phyloP scores from a whole-genome alignment of 2,113 vertebrate species.

The Neodon shergylaensis region DNA sequence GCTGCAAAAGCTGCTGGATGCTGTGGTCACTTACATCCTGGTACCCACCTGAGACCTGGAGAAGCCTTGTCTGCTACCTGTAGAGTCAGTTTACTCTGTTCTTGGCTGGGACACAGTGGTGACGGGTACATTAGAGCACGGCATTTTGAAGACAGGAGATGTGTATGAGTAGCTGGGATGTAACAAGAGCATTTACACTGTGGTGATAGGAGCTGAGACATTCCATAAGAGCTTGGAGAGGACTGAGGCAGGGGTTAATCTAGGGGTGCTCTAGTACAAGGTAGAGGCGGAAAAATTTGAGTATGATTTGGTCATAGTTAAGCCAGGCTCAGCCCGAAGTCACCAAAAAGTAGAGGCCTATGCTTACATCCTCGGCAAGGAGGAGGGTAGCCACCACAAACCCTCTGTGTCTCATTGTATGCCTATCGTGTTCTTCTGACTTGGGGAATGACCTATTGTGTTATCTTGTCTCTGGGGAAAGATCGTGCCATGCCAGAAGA shows the following conservation, averaged over 20 bases:
- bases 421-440: conserved; percentile 93
- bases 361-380: conserved; percentile 92
- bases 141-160: conserved; percentile 91
- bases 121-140: conserved; percentile 90
- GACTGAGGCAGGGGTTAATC: conserved; percentile 92
- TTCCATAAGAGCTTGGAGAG: conserved; percentile 92
- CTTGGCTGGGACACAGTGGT: conserved; percentile 93
- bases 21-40: conserved; percentile 84
- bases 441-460: conserved; percentile 94
- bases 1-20: conserved; percentile 86
- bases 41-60: conserved; percentile 90
- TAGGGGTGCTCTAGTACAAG: conserved; percentile 89
- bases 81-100: conserved; percentile 90
- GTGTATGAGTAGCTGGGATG: conserved; percentile 92
- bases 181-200: conserved; percentile 87
- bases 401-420: conserved; percentile 87
- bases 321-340: conserved; percentile 89
- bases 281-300: conserved; percentile 91
- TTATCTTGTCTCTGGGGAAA: conserved; percentile 87
- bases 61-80: conserved; percentile 91
- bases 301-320: conserved; percentile 92
- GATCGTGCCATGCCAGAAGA: conserved; percentile 95
- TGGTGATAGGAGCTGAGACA: conserved; percentile 94
- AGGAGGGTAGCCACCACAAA: conserved; percentile 83
- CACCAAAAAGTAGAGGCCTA: conserved; percentile 91